Conservation (phyloP, 2,113 vertebrate genomes). For the Oreocharis arfaki region DNA sequence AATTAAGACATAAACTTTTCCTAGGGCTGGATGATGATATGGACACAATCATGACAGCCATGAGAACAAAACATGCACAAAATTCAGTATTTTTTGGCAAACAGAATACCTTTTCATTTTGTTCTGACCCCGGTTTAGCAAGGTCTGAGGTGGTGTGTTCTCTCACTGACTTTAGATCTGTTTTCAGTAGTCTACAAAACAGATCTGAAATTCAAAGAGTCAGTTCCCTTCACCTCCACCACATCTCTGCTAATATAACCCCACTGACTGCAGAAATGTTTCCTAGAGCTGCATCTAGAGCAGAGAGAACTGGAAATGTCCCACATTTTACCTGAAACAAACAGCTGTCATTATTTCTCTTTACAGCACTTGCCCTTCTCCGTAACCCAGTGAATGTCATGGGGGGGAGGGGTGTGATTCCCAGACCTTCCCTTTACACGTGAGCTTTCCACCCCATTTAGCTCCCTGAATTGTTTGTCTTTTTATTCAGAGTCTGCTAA, state of each 20-base stretch:
- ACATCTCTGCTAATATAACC: neutral
- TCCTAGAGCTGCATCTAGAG: neutral
- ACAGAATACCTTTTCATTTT: neutral
- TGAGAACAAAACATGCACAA: neutral
- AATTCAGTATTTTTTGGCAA: neutral
- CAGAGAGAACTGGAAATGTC: neutral
- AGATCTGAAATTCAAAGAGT: neutral
- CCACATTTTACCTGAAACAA: neutral
- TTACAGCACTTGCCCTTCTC: neutral
- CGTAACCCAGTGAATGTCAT: neutral
- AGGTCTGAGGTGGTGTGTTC: neutral
- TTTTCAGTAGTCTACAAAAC: neutral
- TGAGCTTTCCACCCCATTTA: neutral
- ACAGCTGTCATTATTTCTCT: neutral
- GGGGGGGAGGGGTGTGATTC: neutral
- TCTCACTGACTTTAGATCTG: neutral
- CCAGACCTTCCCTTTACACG: neutral
- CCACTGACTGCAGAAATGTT: neutral
- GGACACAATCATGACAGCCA: neutral
- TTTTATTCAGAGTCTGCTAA: neutral
- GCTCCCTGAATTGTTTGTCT: neutral
- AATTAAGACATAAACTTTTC: neutral
- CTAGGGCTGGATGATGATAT: neutral
- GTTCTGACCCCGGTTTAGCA: neutral
- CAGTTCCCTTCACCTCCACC: neutral